A percentile compares a stretch with the other conserved stretches of the same genome.
Evolutionary conservation across 2,888 invertebrate species (phyloP).

Genomic region (Argynnis bischoffii): DNA sequence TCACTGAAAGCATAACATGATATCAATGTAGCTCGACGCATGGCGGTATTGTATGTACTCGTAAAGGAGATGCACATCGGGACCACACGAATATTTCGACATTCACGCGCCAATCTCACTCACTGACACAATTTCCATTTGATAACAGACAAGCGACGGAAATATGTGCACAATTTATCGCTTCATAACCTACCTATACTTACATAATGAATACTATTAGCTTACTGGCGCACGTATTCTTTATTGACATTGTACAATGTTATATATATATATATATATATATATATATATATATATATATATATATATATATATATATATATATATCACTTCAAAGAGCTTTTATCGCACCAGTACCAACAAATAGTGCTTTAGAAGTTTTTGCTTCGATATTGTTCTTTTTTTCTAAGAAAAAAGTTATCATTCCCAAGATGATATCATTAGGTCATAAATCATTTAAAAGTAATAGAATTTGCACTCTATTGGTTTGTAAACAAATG

Average conservation of each 20-base stretch:
- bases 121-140: slow-evolving; percentile 36
- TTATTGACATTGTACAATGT: neutral
- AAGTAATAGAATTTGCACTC: neutral
- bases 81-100: slow-evolving; percentile 20
- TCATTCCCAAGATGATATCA: slow-evolving; percentile 16
- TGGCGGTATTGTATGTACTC: neutral
- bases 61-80: slow-evolving; percentile 7
- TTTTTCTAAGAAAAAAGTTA: neutral
- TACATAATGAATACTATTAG: no score
- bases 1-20: slow-evolving; percentile 25
- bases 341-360: no score
- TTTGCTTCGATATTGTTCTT: no score
- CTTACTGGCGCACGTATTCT: neutral
- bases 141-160: slow-evolving; percentile 31
- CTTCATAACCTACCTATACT: neutral
- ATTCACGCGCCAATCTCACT: slow-evolving; percentile 31
- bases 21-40: slow-evolving; percentile 18
- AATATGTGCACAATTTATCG: slow-evolving; percentile 17
- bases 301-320: no score
- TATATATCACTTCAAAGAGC: no score
- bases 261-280: no score
- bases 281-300: no score
- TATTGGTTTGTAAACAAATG: slow-evolving; percentile 15
- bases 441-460: slow-evolving; percentile 1
- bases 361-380: no score